Evolutionary conservation across 2,113 vertebrate genomes (phyloP).

Genomic region (Atlantisia rogersi): DNA sequence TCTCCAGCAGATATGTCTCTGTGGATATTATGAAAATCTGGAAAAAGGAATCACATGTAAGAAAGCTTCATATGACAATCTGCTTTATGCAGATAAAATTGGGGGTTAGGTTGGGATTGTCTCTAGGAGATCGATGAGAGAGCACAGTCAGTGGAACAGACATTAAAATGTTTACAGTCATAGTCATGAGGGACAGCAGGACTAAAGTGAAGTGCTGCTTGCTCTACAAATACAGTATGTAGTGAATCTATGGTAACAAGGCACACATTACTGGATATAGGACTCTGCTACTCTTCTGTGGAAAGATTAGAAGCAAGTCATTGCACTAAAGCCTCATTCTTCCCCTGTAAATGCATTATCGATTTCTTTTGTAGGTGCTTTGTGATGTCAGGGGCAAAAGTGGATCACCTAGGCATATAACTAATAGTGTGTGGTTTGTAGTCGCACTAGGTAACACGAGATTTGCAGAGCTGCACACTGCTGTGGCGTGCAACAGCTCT

Average conservation of each 20-base stretch:
- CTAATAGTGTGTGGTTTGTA: not conserved
- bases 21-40: constrained; percentile 93
- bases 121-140: not conserved
- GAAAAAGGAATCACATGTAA: constrained; percentile 96
- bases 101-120: not conserved
- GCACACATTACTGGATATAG: not conserved
- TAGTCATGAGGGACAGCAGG: not conserved
- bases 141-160: not conserved
- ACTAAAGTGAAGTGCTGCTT: constrained; percentile 23
- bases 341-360: not conserved
- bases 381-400: not conserved
- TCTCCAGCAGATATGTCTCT: constrained; percentile 94
- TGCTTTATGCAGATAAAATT: not conserved
- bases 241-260: constrained; percentile 11
- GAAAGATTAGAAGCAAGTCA: not conserved
- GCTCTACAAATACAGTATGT: not conserved
- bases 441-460: not conserved
- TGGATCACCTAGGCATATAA: not conserved
- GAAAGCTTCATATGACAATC: constrained; percentile 44
- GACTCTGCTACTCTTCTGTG: not conserved
- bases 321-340: not conserved
- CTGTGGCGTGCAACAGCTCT: not conserved
- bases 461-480: not conserved
- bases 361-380: not conserved
- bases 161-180: not conserved